Percentiles rank a stretch among this genome's conserved stretches.
Evolutionary conservation across 2,888 invertebrate genomes (phyloP).

Genomic region (Euzetes globulus): DNA sequence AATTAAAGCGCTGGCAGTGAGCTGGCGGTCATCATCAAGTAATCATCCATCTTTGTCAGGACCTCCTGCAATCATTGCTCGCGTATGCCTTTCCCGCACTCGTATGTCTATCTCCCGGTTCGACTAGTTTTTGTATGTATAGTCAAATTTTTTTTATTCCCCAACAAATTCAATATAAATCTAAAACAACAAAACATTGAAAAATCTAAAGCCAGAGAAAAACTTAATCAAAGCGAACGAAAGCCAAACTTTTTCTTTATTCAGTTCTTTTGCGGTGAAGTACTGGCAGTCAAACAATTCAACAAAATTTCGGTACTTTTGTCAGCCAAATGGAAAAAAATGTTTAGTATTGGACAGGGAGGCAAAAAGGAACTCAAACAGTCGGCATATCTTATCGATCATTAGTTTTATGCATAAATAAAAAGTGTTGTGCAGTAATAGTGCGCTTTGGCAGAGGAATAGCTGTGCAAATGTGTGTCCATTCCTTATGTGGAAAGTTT

Average conservation of each 20-base stretch:
- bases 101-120: slow-evolving; percentile 17
- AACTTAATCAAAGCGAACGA: slow-evolving; percentile 23
- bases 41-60: slow-evolving; percentile 33
- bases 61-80: slow-evolving; percentile 25
- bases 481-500: slow-evolving; percentile 15
- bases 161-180: slow-evolving; percentile 31
- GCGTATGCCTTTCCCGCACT: slow-evolving; percentile 9
- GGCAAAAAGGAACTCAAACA: background rate
- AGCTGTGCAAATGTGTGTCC: background rate
- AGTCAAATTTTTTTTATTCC: slow-evolving; percentile 3
- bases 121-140: slow-evolving; percentile 1
- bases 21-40: slow-evolving; percentile 29
- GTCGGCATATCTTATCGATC: slow-evolving; percentile 14
- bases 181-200: slow-evolving; percentile 27
- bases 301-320: background rate
- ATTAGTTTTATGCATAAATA: slow-evolving; percentile 26
- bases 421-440: background rate
- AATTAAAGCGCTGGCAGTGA: slow-evolving; percentile 32
- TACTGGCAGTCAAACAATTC: background rate
- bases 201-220: slow-evolving; percentile 3
- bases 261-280: slow-evolving; percentile 19
- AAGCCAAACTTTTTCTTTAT: background rate
- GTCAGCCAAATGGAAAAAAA: background rate
- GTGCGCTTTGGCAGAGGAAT: background rate
- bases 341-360: background rate